Conservation (phyloP, 2,888 invertebrate genomes). For the Lasioglossum morio region DNA sequence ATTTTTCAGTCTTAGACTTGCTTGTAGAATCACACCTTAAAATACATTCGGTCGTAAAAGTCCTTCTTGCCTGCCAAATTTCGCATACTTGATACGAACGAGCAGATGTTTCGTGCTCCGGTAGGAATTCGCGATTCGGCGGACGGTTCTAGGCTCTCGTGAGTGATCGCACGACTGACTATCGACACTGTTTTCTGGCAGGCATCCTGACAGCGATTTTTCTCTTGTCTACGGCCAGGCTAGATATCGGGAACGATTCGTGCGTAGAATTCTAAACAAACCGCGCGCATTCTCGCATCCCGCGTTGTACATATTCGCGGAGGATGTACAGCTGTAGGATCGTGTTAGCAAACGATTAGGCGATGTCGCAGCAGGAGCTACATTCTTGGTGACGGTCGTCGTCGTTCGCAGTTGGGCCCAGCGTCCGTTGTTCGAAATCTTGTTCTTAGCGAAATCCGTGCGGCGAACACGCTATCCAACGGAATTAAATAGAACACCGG, state of each 20-base stretch:
- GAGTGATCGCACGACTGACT: not conserved
- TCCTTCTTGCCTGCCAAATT: not conserved
- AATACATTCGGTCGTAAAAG: not conserved
- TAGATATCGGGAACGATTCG: not conserved
- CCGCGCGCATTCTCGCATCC: constrained; percentile 1
- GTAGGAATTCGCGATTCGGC: not conserved
- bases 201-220: not conserved
- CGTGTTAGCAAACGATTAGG: constrained; percentile 3
- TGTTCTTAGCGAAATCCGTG: constrained; percentile 13
- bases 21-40: not conserved
- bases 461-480: not conserved
- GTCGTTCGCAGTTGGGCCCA: constrained; percentile 27
- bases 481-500: constrained; percentile 13
- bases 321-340: not conserved
- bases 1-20: not conserved
- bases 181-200: constrained; percentile 7
- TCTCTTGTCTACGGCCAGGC: not conserved
- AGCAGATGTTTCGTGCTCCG: not conserved
- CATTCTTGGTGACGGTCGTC: constrained; percentile 35
- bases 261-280: constrained; percentile 18
- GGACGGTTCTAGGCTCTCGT: not conserved
- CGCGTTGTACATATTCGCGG: not conserved
- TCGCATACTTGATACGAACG: not conserved
- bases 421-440: constrained; percentile 38
- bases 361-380: not conserved